Conservation (phyloP, 2,888 invertebrate species). For the Calephelis perditalis region DNA sequence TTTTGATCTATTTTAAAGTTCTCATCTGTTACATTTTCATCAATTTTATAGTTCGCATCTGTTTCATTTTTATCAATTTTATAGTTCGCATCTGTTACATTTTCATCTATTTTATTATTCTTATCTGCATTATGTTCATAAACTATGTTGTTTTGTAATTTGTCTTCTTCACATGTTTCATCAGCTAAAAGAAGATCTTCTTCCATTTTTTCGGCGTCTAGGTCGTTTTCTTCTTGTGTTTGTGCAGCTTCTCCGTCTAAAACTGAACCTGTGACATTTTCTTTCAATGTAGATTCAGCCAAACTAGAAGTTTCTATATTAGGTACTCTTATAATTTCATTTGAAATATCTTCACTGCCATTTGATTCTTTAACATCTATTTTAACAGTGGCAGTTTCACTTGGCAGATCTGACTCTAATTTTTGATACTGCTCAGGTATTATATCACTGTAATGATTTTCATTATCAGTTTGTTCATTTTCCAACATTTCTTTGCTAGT, state of each 20-base stretch:
- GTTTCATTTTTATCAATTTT: conserved; percentile 15
- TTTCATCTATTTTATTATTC: conserved; percentile 12
- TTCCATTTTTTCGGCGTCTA: conserved; percentile 26
- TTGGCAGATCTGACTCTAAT: background rate
- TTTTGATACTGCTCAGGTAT: background rate
- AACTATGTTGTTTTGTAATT: conserved; percentile 9
- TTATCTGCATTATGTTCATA: background rate
- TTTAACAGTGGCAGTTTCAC: too few relatives aligned
- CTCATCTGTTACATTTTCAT: background rate
- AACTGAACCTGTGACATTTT: conserved; percentile 18
- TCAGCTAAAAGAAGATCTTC: conserved; percentile 29
- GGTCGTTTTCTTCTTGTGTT: conserved; percentile 22
- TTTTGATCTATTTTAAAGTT: background rate
- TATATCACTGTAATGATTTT: background rate
- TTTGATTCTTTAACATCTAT: too few relatives aligned
- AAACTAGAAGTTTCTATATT: conserved; percentile 14
- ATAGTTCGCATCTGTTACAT: background rate
- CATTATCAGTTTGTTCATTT: background rate
- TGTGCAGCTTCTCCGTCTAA: conserved; percentile 32
- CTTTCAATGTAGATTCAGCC: conserved; percentile 8
- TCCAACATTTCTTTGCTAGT: background rate
- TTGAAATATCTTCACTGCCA: conserved; percentile 1
- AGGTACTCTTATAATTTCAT: conserved; percentile 17
- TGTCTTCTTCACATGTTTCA: conserved; percentile 20
- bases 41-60: conserved; percentile 10